A percentile compares a stretch with the other conserved stretches of the same genome.
These are phyloP conservation scores for Belgica antarctica DNA, from an alignment of 2,888 invertebrate species.

Conservation along the genomic window DNA sequence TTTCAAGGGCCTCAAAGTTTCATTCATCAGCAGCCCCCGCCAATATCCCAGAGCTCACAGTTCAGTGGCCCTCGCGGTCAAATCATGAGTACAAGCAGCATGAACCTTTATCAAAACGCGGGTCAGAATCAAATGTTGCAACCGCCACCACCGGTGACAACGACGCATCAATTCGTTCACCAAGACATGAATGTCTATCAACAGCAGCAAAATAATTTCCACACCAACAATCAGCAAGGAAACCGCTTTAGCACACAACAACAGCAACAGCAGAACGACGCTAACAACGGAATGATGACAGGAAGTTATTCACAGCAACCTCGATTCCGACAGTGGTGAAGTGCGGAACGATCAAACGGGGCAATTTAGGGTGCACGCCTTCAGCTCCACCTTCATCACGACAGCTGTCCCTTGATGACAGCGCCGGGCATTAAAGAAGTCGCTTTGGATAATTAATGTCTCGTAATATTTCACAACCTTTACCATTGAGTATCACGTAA, in stretches of 20 bases:
- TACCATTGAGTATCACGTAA: not conserved
- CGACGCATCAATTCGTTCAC: conserved; percentile 11
- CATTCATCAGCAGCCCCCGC: conserved; percentile 3
- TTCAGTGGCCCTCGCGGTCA: conserved; percentile 18
- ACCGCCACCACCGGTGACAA: not conserved
- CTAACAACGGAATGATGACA: not conserved
- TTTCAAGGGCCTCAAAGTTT: not conserved
- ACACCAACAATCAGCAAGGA: not conserved
- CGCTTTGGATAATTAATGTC: not conserved
- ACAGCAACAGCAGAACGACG: not conserved
- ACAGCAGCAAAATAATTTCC: not conserved
- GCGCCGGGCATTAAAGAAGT: not conserved
- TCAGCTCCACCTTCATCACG: not conserved
- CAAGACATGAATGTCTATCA: not conserved
- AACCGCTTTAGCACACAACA: not conserved
- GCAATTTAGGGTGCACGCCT: too few relatives aligned
- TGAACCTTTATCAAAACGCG: not conserved
- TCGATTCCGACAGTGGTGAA: conserved; percentile 22
- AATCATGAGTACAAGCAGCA: conserved; percentile 11
- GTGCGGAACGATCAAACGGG: too few relatives aligned
- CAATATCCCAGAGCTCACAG: conserved; percentile 11
- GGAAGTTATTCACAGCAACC: not conserved
- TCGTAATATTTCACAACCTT: not conserved
- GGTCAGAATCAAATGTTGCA: not conserved
- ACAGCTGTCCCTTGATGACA: too few relatives aligned